phyloP scores from a whole-genome alignment of 2,888 invertebrate genomes.

The Drosophila ezoana region DNA sequence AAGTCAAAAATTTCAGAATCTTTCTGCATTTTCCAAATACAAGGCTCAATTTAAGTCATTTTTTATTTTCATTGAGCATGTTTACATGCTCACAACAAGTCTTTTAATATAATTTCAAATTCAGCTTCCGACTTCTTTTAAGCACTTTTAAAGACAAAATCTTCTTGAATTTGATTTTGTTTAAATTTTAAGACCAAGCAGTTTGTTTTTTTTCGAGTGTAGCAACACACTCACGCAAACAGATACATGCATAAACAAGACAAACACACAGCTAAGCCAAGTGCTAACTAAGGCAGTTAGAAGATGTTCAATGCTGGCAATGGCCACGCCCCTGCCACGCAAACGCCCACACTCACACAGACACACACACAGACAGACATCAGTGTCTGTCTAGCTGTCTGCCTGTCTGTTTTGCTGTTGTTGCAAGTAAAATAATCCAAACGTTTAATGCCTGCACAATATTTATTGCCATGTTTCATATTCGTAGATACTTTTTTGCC shows the following conservation, averaged over 20 bases:
- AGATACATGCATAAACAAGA: conserved; percentile 50
- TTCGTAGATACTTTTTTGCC: conserved; percentile 67
- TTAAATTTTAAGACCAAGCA: background rate
- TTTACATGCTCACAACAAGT: too few species aligned
- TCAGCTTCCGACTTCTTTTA: too few species aligned
- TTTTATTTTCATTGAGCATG: too few species aligned
- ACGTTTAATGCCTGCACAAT: conserved; percentile 81
- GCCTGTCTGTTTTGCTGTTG: conserved; percentile 24
- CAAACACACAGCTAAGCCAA: conserved; percentile 60
- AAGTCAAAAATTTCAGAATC: too few species aligned
- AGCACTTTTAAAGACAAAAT: too few species aligned
- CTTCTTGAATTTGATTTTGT: too few species aligned
- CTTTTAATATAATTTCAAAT: too few species aligned
- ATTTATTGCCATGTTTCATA: conserved; percentile 81
- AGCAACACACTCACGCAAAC: conserved; percentile 5
- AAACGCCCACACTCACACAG: background rate
- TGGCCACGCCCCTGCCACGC: conserved; percentile 29
- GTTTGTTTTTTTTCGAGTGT: background rate
- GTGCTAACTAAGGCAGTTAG: conserved; percentile 74
- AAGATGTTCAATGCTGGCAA: conserved; percentile 62
- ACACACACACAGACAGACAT: conserved; percentile 30
- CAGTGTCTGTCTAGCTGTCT: conserved; percentile 29
- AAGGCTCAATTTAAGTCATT: too few species aligned
- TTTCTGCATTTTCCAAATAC: too few species aligned
- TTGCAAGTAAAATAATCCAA: conserved; percentile 70